Base-by-base conservation (phyloP, 64 coral and sea anemone genomes). In the Montipora capricornis region DNA sequence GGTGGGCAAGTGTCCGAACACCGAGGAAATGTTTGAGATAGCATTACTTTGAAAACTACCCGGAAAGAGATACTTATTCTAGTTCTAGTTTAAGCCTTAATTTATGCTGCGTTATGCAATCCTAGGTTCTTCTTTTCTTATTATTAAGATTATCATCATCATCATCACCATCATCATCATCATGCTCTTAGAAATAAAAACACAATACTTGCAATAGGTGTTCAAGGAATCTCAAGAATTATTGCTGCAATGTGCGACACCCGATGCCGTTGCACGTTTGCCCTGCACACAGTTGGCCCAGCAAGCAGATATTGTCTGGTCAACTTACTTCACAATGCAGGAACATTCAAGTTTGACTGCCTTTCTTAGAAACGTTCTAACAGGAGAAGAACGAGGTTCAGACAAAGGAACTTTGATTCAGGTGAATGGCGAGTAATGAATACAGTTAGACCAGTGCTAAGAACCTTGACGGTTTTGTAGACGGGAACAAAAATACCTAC, bases 201-300 rank as follows among this genome's bases (percentile, higher is more conserved):
- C 61, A 12, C 14, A 16, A 4, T 19, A 4, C 13, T 64, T 46
- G 13, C 3, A 64, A 64, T 64, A 96, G 95, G 90, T 96, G 20
- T 76, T 77, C 37, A 70, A 22, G 3, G n/a, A 84, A 79, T 96
- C 84, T n/a, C 75, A 96, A 47, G 58, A 80, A 10, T 48, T 93
- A 37, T 77, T 96, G 69, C 57, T 96, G n/a, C 78, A 96, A 77
- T 92, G 90, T 76, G 95, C 95, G 37, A 93, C 95, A 29, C 95
- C 90, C 6, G 94, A 95, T 58, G 89, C 94, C 20, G 81, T 95
- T 6, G 89, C 83, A 24, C 75, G 94, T 24, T 47, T 96, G 20
- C 73, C 80, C 12, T 45, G 44, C 19, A 93, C 95, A 1, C 3
- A 47, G 16, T 60, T 93, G 14, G 51, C 52, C 24, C 64, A 73